These are phyloP conservation scores for Crocodylus rhombifer DNA, from an alignment of 2,797 vertebrate species.

Conservation along the genomic window DNA sequence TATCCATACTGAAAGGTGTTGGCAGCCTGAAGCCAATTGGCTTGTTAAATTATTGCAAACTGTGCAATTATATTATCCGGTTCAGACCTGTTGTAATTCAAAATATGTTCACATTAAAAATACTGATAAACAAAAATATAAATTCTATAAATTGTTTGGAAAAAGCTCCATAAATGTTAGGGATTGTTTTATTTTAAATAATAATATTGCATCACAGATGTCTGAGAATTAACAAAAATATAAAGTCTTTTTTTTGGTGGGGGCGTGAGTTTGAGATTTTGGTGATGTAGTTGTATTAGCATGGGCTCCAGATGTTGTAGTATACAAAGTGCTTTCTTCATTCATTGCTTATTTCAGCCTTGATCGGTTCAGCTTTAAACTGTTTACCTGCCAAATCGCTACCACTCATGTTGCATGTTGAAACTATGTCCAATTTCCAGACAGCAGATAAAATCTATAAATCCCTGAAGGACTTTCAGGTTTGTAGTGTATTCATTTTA, in stretches of 20 bases:
- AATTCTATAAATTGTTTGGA: neutral
- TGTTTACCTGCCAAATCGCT: neutral
- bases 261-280: neutral
- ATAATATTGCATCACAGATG: neutral
- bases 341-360: neutral
- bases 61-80: neutral
- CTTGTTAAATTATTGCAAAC: neutral
- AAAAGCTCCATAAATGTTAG: neutral
- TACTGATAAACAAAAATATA: neutral
- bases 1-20: neutral
- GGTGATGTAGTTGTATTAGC: neutral
- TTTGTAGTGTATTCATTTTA: neutral
- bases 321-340: neutral
- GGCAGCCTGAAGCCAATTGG: neutral
- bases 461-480: neutral
- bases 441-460: neutral
- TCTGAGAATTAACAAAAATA: accelerated
- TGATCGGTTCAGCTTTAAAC: neutral
- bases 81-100: neutral
- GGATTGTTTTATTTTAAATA: neutral
- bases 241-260: neutral
- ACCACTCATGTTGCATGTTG: neutral
- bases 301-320: neutral
- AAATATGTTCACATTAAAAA: neutral
- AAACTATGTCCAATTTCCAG: neutral